Base-by-base conservation (phyloP, 2,888 invertebrate genomes). In the Linyphia triangularis region DNA sequence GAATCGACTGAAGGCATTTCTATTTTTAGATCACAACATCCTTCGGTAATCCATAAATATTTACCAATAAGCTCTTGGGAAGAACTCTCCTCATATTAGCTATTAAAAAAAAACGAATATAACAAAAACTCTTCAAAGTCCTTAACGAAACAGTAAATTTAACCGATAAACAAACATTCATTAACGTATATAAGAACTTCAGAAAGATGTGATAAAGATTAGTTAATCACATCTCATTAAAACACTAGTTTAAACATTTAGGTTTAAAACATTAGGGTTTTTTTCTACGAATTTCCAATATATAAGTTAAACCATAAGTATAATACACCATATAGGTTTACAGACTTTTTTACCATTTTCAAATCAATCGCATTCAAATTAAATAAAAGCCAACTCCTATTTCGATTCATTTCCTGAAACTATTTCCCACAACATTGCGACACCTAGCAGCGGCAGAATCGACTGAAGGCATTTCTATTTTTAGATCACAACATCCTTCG, bases 21-120 rank as follows among this genome's bases (percentile, higher is more conserved):
- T 79, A 79, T 83, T 73, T 72, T 63, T 83, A 72, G 43, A 63
- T 22, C 43, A n/a, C 5, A 16, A 19, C 6, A 19, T 51, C n/a
- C 57, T 26, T 63, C 24, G 51, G 51, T 16, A n/a, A 16, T 51
- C n/a, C n/a, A 13, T 51, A 13, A 0, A 13, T 51, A n/a, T 51
- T n/a, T n/a, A 51, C 5, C n/a, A 13, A 0, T 16, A 51, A 10
- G 40, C 13, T 51, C 5, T n/a, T n/a, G n/a, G n/a, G n/a, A n/a
- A n/a, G 2, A 2, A 51, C 5, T 16, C 13, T 51, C 9, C 9
- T 51, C 13, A 13, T 0, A n/a, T 51, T 9, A 51, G n/a, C 16
- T 51, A 13, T 51, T 6, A n/a, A n/a, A 51, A 6, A 51, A 51
- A 51, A 16, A 51, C 4, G n/a, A n/a, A n/a, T n/a, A n/a, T n/a